A percentile compares a stretch with the other conserved stretches of the same genome.
These are phyloP conservation scores for Acleris literana DNA, from an alignment of 2,888 invertebrate genomes.

Conservation along the genomic window DNA sequence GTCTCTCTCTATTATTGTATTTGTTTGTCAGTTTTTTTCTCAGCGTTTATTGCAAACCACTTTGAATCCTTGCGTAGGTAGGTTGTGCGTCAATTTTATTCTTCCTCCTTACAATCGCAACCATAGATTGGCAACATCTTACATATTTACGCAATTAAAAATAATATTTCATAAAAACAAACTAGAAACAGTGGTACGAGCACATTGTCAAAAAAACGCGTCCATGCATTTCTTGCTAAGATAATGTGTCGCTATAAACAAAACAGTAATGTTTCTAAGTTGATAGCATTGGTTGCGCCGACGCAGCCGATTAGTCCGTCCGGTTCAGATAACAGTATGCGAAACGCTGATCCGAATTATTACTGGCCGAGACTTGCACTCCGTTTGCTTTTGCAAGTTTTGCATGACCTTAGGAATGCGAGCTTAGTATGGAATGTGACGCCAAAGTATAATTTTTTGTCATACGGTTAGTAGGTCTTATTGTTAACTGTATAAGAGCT, in stretches of 20 bases:
- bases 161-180: too few relatives aligned
- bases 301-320: conserved; percentile 74
- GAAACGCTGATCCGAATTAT: conserved; percentile 77
- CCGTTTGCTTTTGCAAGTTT: conserved; percentile 1
- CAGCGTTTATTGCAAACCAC: too few relatives aligned
- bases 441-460: not conserved
- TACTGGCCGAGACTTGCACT: conserved; percentile 45
- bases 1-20: too few relatives aligned
- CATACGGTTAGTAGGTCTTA: not conserved
- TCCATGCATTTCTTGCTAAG: not conserved
- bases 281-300: conserved; percentile 69
- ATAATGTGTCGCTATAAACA: conserved; percentile 16
- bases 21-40: too few relatives aligned
- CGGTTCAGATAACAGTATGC: conserved; percentile 75
- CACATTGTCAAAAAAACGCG: too few relatives aligned
- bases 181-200: too few relatives aligned
- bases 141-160: too few relatives aligned
- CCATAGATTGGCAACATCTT: too few relatives aligned
- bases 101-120: too few relatives aligned
- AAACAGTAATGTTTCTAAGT: conserved; percentile 43
- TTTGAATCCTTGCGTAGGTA: too few relatives aligned
- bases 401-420: conserved; percentile 5
- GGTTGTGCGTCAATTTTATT: too few relatives aligned
- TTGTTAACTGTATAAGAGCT: not conserved
- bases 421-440: not conserved